Evolutionary conservation across 2,888 invertebrate species (phyloP).

Genomic region (Hirtodrosophila duncani): DNA sequence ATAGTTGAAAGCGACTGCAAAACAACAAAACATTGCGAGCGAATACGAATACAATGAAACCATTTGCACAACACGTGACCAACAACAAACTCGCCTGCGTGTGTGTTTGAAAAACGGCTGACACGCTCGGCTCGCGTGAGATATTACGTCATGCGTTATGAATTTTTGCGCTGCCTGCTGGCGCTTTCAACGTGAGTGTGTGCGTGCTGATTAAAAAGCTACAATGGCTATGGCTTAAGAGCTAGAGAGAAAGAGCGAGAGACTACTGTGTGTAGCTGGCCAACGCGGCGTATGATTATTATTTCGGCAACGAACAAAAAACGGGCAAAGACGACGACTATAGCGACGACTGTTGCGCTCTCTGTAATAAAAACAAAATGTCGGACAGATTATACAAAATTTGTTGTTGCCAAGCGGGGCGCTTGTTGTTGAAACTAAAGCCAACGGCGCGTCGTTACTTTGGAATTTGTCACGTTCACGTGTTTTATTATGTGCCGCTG

Average conservation of each 20-base stretch:
- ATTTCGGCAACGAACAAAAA: constrained; percentile 46
- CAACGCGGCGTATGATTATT: constrained; percentile 65
- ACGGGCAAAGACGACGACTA: constrained; percentile 4
- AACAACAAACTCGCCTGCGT: constrained; percentile 56
- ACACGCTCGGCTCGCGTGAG: constrained; percentile 78
- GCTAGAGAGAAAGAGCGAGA: not conserved
- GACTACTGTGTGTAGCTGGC: constrained; percentile 27
- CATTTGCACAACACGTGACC: constrained; percentile 73
- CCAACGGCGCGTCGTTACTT: constrained; percentile 33
- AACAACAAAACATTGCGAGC: constrained; percentile 7
- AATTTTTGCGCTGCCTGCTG: constrained; percentile 56
- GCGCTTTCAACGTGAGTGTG: constrained; percentile 58
- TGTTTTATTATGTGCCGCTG: constrained; percentile 58
- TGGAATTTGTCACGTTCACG: constrained; percentile 75
- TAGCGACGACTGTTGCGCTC: constrained; percentile 28
- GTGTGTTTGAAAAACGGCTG: constrained; percentile 37
- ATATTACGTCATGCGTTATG: constrained; percentile 77
- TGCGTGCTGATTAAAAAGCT: constrained; percentile 55
- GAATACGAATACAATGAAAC: constrained; percentile 30
- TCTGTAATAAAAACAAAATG: constrained; percentile 63
- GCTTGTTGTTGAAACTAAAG: constrained; percentile 29
- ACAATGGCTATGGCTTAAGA: constrained; percentile 12
- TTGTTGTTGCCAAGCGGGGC: constrained; percentile 38
- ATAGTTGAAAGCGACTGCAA: constrained; percentile 15
- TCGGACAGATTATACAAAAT: constrained; percentile 33